Base-by-base conservation (phyloP, 2,888 invertebrate species). In the Sericinus montela region DNA sequence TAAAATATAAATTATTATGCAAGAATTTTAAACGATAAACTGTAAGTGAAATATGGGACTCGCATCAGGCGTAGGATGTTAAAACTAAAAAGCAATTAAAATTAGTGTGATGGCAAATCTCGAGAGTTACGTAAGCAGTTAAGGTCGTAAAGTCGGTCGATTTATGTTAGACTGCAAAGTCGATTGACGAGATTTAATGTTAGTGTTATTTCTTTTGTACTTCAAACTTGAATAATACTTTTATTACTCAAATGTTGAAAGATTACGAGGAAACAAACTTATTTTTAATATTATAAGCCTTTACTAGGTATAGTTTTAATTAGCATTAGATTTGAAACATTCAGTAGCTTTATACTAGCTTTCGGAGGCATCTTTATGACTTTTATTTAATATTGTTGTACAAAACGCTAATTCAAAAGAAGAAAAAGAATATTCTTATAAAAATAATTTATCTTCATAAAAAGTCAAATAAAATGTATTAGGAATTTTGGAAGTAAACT, bases 21-120 rank as follows among this genome's bases (percentile, higher is more conserved):
- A n/a, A 0, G 32, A 32, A 13, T 14, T 75, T 69, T 70, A 72
- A 77, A 72, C 76, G 65, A 79, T 80, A 29, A 56, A 79, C 68
- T 72, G 60, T 69, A 62, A 67, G 67, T 80, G 69, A 75, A 75
- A 76, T 74, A 75, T 71, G 68, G 66, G 11, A 32, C 32, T 8
- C 25, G 10, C 10, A 32, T 11, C 11, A 32, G 6, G 32, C 32
- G 6, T 13, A 32, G 5, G 32, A 11, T 32, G 6, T 32, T 62
- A 80, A 81, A 79, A 78, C 73, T 62, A 67, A 63, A 67, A 62
- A 69, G 74, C 70, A 75, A 80, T 81, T 79, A 80, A 83, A 82
- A 81, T 82, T 80, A 80, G 76, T 77, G 70, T 78, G 82, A 81
- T 67, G 67, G 76, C 76, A 69, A 71, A 76, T 72, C 69, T 67